phyloP scores from a whole-genome alignment of 2,797 vertebrate genomes.

The Rhinogobio ventralis region DNA sequence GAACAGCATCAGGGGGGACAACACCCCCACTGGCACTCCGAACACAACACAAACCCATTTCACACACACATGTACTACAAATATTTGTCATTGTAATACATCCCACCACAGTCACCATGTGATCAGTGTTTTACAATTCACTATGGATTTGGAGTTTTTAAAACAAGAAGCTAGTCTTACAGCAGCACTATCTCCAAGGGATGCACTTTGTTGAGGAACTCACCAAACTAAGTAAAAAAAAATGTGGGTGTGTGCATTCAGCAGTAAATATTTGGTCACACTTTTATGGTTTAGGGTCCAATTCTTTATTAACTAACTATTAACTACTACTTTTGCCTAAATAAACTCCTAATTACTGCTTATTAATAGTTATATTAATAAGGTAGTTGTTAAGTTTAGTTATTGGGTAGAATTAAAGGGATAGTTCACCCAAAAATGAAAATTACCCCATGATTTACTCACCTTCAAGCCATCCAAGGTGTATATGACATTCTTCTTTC shows the following conservation, averaged over 20 bases:
- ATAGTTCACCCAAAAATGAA: too few species aligned
- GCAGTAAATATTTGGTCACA: background rate
- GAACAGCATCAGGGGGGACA: constrained; percentile 30
- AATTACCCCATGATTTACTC: too few species aligned
- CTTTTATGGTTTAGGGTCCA: too few species aligned
- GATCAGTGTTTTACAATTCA: background rate
- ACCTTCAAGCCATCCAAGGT: too few species aligned
- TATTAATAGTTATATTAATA: too few species aligned
- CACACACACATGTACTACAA: background rate
- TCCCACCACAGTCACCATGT: background rate
- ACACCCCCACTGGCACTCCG: constrained; percentile 46
- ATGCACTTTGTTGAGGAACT: constrained; percentile 5
- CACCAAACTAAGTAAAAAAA: background rate
- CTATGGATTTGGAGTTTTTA: background rate
- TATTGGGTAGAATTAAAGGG: too few species aligned
- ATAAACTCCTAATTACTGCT: too few species aligned
- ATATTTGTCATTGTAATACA: constrained; percentile 20
- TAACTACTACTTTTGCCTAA: too few species aligned
- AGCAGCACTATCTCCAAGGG: background rate
- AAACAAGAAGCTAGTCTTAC: constrained; percentile 6
- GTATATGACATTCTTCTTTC: too few species aligned
- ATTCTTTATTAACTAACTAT: too few species aligned
- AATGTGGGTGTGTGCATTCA: background rate
- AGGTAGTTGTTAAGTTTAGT: too few species aligned
- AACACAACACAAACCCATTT: constrained; percentile 40